phyloP scores from a whole-genome alignment of 2,797 vertebrate genomes.

The Rhynchotus rufescens region DNA sequence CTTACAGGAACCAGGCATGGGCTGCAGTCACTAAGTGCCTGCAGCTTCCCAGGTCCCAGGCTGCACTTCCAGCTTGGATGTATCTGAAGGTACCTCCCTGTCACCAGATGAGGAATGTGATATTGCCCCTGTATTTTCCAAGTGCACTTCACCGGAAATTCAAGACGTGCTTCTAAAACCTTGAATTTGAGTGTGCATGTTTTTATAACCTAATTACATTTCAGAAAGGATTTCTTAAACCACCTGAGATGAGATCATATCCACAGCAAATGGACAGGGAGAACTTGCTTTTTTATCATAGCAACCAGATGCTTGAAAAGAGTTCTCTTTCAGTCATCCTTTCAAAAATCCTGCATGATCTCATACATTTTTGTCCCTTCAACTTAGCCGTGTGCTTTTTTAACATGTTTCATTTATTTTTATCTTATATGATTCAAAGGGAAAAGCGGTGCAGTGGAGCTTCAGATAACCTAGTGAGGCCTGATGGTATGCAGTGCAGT shows the following conservation, averaged over 20 bases:
- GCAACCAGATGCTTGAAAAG: conserved; percentile 45
- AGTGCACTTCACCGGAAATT: neutral
- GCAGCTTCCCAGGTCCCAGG: neutral
- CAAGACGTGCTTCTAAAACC: neutral
- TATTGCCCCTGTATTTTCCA: neutral
- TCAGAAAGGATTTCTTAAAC: conserved; percentile 38
- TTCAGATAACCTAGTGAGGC: conserved; percentile 46
- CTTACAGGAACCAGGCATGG: neutral
- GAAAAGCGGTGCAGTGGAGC: neutral
- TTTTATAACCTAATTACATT: conserved; percentile 62
- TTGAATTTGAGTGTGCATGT: neutral
- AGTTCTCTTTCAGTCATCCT: conserved; percentile 47
- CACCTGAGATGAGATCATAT: conserved; percentile 64
- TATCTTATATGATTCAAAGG: conserved; percentile 59
- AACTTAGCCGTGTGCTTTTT: conserved; percentile 40
- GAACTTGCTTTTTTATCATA: conserved; percentile 47
- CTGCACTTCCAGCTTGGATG: neutral
- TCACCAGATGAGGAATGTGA: neutral
- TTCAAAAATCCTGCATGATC: conserved; percentile 56
- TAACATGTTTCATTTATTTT: conserved; percentile 54
- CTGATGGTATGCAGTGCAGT: neutral
- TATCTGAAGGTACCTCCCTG: neutral
- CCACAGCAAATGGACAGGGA: conserved; percentile 28
- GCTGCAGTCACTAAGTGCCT: neutral
- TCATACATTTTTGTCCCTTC: conserved; percentile 65